A percentile compares a stretch with the other conserved stretches of the same genome.
Evolutionary conservation across 2,888 invertebrate species (phyloP).

Genomic region (Lapara coniferarum): DNA sequence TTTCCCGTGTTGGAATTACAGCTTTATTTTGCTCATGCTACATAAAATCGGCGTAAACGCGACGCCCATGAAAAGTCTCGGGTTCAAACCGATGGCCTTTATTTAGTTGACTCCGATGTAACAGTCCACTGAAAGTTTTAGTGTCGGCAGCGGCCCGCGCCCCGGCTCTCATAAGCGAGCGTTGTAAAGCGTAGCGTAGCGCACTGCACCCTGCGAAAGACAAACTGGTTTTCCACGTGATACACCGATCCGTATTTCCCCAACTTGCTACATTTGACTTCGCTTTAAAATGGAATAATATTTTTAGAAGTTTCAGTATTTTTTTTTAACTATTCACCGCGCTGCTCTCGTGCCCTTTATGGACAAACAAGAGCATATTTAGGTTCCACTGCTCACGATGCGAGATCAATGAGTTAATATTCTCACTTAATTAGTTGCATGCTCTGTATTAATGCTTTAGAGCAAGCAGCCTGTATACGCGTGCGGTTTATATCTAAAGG

Average conservation of each 20-base stretch:
- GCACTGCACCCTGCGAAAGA: slow-evolving; percentile 57
- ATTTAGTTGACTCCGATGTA: slow-evolving; percentile 75
- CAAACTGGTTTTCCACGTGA: slow-evolving; percentile 24
- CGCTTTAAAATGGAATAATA: neutral
- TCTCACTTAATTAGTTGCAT: slow-evolving; percentile 10
- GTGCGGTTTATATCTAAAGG: slow-evolving; percentile 20
- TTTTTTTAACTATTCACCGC: neutral
- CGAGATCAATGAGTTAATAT: slow-evolving; percentile 37
- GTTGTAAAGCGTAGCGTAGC: slow-evolving; percentile 53
- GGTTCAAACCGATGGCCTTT: slow-evolving; percentile 69
- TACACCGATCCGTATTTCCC: slow-evolving; percentile 4
- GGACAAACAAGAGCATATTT: neutral
- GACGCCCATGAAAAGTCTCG: slow-evolving; percentile 69
- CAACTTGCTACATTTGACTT: slow-evolving; percentile 7
- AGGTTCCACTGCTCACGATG: slow-evolving; percentile 50
- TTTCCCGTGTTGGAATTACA: slow-evolving; percentile 79
- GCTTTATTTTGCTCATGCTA: slow-evolving; percentile 76
- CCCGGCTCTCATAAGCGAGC: slow-evolving; percentile 63
- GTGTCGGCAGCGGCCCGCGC: slow-evolving; percentile 58
- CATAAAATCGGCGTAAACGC: slow-evolving; percentile 79
- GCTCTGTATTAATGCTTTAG: slow-evolving; percentile 11
- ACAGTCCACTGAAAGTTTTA: slow-evolving; percentile 78
- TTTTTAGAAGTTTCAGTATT: neutral
- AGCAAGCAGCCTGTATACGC: slow-evolving; percentile 16
- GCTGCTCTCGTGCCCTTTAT: neutral